Evolutionary conservation across 2,797 vertebrate species (phyloP).

Genomic region (Percopsis omiscomaycus): DNA sequence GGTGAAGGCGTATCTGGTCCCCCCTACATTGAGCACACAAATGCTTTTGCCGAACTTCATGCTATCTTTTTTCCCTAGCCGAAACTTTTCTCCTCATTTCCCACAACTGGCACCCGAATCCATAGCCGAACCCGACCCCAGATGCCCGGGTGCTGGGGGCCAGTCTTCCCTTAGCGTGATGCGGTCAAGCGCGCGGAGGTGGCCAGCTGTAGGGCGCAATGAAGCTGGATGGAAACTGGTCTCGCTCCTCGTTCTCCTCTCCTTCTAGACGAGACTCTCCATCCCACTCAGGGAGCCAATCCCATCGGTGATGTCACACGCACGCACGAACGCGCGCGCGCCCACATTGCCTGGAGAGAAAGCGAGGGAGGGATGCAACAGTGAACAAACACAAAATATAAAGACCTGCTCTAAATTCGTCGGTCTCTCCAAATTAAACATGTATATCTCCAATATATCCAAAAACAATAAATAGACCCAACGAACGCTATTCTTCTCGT

Average conservation of each 20-base stretch:
- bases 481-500: not conserved
- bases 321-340: not conserved
- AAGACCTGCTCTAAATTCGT: no score
- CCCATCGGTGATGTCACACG: conserved; percentile 69
- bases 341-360: not conserved
- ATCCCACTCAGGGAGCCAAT: conserved; percentile 65
- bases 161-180: conserved; percentile 56
- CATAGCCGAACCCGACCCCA: conserved; percentile 35
- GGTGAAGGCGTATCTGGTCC: conserved; percentile 93
- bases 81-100: conserved; percentile 38
- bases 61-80: conserved; percentile 10
- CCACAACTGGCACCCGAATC: conserved; percentile 13
- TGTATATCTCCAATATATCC: not conserved
- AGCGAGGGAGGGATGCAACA: not conserved
- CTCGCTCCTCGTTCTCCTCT: conserved; percentile 46
- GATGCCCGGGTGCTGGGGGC: conserved; percentile 13
- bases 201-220: conserved; percentile 29
- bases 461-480: not conserved
- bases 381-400: not conserved
- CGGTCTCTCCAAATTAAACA: no score
- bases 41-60: conserved; percentile 86
- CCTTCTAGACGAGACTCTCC: conserved; percentile 60
- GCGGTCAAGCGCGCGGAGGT: conserved; percentile 32
- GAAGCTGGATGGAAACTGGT: conserved; percentile 44
- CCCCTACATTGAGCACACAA: conserved; percentile 93